Evolutionary conservation across 2,797 vertebrate species (phyloP).

Genomic region (Tinamus major): DNA sequence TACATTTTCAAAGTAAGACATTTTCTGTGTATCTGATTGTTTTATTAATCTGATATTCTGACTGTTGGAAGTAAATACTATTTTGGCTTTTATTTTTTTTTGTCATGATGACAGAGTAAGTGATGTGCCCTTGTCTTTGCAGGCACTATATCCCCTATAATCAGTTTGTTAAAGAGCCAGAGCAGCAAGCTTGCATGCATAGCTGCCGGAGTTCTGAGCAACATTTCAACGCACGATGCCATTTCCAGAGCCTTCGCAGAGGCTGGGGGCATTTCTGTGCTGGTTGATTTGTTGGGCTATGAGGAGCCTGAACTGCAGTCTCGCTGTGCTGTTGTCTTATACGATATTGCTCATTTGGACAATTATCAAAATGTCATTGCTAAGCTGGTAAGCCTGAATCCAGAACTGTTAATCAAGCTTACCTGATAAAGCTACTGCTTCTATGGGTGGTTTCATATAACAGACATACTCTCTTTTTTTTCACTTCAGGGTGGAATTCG

Average conservation of each 20-base stretch:
- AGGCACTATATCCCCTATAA: conserved; percentile 79
- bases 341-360: conserved; percentile 75
- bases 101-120: background rate
- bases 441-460: background rate
- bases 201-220: conserved; percentile 79
- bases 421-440: background rate
- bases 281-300: conserved; percentile 71
- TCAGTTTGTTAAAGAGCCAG: conserved; percentile 68
- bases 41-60: too few relatives aligned
- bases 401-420: background rate
- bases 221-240: conserved; percentile 73
- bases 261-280: conserved; percentile 64
- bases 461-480: background rate
- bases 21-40: too few relatives aligned
- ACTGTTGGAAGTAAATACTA: background rate
- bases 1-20: too few relatives aligned
- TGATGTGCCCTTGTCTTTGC: background rate
- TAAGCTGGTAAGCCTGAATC: conserved; percentile 69
- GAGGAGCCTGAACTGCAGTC: conserved; percentile 78
- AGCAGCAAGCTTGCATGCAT: conserved; percentile 73
- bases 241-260: conserved; percentile 73
- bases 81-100: background rate
- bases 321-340: conserved; percentile 79
- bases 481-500: conserved; percentile 76
- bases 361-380: conserved; percentile 72